These are phyloP conservation scores for Phallusia fumigata DNA, from an alignment of 23 tunicate species.

Conservation along the genomic window DNA sequence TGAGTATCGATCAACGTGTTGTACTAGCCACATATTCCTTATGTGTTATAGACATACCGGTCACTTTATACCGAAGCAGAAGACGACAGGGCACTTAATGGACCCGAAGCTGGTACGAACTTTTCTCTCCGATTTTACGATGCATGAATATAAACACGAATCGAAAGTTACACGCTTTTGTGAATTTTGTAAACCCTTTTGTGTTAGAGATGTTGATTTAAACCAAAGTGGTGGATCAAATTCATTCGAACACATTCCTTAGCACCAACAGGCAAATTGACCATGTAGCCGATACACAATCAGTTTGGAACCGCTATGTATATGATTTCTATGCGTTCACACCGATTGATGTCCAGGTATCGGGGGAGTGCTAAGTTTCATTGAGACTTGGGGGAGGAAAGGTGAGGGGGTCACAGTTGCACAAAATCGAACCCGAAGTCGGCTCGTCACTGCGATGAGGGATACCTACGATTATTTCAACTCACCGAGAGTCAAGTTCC, in stretches of 20 bases:
- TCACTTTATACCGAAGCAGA: not conserved
- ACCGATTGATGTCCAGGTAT: not conserved
- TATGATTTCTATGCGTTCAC: not conserved
- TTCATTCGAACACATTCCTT: too few species aligned
- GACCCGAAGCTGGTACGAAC: not conserved
- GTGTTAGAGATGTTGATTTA: too few species aligned
- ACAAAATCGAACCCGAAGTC: not conserved
- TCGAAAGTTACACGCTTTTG: too few species aligned
- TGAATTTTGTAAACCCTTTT: too few species aligned
- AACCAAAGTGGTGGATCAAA: too few species aligned
- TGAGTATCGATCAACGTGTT: not conserved
- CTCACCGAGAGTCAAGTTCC: constrained; percentile 36
- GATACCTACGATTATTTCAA: constrained; percentile 38
- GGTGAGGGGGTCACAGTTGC: not conserved
- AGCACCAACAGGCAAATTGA: too few species aligned
- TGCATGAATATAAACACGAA: too few species aligned
- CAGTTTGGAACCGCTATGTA: too few species aligned
- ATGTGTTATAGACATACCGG: not conserved
- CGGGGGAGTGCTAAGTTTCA: constrained; percentile 5
- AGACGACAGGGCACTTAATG: not conserved
- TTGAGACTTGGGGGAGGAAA: not conserved
- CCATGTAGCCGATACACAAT: too few species aligned
- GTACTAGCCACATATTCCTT: not conserved
- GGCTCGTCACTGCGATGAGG: not conserved
- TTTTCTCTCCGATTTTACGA: too few species aligned